phyloP scores from a whole-genome alignment of 2,888 invertebrate genomes.

The Cyaniris semiargus region DNA sequence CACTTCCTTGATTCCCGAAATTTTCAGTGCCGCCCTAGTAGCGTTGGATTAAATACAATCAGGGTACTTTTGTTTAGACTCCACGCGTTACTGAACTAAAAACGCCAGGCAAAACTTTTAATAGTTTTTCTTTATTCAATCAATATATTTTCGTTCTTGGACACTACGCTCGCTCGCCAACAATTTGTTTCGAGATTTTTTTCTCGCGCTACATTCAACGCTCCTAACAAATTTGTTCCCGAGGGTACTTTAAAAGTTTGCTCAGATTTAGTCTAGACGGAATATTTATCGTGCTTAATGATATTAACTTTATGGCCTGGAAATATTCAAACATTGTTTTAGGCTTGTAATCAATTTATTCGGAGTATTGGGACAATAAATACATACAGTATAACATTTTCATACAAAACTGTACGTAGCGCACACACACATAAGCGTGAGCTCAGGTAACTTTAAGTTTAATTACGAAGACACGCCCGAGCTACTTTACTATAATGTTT shows the following conservation, averaged over 20 bases:
- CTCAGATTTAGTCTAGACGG: slow-evolving; percentile 62
- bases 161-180: slow-evolving; percentile 76
- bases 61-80: slow-evolving; percentile 28
- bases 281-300: slow-evolving; percentile 50
- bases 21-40: too few species aligned
- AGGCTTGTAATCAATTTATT: slow-evolving; percentile 7
- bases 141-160: slow-evolving; percentile 77
- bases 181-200: slow-evolving; percentile 76
- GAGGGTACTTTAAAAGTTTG: slow-evolving; percentile 63
- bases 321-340: slow-evolving; percentile 25
- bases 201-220: slow-evolving; percentile 57
- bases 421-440: too few species aligned
- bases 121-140: slow-evolving; percentile 80
- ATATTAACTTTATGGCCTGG: slow-evolving; percentile 39
- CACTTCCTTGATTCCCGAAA: too few species aligned
- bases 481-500: too few species aligned
- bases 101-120: slow-evolving; percentile 71
- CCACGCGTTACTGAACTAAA: slow-evolving; percentile 65
- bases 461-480: not conserved
- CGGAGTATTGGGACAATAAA: not conserved
- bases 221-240: slow-evolving; percentile 69
- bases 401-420: too few species aligned
- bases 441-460: too few species aligned
- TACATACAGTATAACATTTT: not conserved
- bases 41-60: not conserved